A percentile compares a stretch with the other conserved stretches of the same genome.
Conservation (phyloP, 35 echinoderm and acorn worm genomes). For the Lytechinus variegatus region DNA sequence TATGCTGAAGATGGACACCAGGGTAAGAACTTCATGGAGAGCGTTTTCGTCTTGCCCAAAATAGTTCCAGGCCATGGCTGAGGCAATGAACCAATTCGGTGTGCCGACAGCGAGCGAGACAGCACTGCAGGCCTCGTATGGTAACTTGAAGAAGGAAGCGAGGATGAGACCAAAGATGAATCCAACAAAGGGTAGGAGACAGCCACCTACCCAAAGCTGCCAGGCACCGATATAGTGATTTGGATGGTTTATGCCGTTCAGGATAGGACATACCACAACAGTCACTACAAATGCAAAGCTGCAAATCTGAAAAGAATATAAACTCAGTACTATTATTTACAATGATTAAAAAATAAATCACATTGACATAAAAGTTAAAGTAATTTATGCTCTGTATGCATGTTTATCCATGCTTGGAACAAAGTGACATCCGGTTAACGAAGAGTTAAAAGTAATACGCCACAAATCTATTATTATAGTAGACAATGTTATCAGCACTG, state of each 20-base stretch:
- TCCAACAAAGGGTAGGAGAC: conserved; percentile 51
- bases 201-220: conserved; percentile 44
- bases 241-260: conserved; percentile 8
- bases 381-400: too few species aligned
- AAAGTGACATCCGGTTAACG: too few species aligned
- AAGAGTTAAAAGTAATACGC: too few species aligned
- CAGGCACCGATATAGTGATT: conserved; percentile 16
- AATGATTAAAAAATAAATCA: too few species aligned
- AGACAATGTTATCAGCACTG: too few species aligned
- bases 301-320: neutral
- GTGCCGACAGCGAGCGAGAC: conserved; percentile 65
- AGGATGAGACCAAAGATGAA: conserved; percentile 53
- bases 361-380: too few species aligned
- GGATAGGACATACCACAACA: neutral
- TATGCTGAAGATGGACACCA: conserved; percentile 45
- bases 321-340: neutral
- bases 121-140: conserved; percentile 66
- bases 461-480: too few species aligned
- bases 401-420: too few species aligned
- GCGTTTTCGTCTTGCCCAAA: neutral
- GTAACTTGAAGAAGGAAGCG: conserved; percentile 36
- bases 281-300: neutral
- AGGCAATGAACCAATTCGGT: conserved; percentile 49
- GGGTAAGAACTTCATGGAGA: conserved; percentile 21
- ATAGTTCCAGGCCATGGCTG: neutral